Percentiles rank a stretch among this genome's conserved stretches.
These are phyloP conservation scores for Oligia latruncula DNA, from an alignment of 2,888 invertebrate genomes.

Conservation along the genomic window DNA sequence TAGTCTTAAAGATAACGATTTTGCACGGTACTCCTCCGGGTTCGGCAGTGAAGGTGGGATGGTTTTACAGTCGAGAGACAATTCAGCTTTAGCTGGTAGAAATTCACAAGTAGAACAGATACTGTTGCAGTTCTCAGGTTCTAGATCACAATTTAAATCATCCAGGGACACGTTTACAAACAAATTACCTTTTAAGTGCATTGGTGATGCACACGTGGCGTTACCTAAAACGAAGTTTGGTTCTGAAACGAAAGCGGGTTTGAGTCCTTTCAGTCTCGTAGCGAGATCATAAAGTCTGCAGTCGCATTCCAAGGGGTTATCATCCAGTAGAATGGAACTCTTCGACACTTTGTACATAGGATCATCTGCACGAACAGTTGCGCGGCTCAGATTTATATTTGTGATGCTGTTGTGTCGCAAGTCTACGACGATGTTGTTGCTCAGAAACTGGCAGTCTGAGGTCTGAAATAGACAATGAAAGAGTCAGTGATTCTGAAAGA, in stretches of 20 bases:
- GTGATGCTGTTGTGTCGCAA: conserved; percentile 72
- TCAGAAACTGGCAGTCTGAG: conserved; percentile 31
- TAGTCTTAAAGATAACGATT: conserved; percentile 11
- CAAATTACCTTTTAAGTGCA: neutral
- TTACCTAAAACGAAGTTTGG: conserved; percentile 25
- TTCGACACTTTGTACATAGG: neutral
- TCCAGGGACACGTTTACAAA: conserved; percentile 13
- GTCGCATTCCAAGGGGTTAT: conserved; percentile 74
- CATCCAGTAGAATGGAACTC: conserved; percentile 62
- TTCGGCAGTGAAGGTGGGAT: conserved; percentile 24
- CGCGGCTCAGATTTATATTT: neutral
- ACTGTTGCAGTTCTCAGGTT: neutral
- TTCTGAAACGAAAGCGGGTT: neutral
- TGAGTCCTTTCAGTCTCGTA: neutral
- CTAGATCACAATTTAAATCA: conserved; percentile 32
- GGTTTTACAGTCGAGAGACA: conserved; percentile 26
- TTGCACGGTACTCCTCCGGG: neutral
- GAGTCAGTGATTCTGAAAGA: neutral
- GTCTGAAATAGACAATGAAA: conserved; percentile 41
- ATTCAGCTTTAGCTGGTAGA: conserved; percentile 5
- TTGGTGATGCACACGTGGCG: conserved; percentile 44
- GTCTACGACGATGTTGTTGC: conserved; percentile 40
- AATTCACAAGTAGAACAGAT: conserved; percentile 30
- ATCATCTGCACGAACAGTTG: neutral
- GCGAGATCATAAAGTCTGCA: conserved; percentile 68